phyloP scores from a whole-genome alignment of 2,797 vertebrate species.

The Halcyon leucocephala region DNA sequence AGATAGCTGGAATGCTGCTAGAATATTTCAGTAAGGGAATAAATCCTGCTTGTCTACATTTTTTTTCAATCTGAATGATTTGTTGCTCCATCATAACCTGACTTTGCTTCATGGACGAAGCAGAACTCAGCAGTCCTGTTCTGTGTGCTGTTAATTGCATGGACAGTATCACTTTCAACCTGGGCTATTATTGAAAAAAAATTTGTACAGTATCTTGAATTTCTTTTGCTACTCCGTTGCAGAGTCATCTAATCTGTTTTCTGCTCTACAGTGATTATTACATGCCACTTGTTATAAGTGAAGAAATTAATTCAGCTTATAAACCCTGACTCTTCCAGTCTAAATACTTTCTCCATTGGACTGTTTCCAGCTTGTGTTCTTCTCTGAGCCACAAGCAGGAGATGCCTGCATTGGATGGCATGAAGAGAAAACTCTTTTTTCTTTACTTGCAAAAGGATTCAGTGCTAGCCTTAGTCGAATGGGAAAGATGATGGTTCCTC shows the following conservation, averaged over 20 bases:
- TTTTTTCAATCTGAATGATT: not conserved
- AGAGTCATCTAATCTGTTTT: not conserved
- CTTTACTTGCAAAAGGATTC: not conserved
- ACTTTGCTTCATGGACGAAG: not conserved
- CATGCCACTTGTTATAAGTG: not conserved
- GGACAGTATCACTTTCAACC: not conserved
- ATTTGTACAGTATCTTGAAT: not conserved
- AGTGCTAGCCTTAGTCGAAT: not conserved
- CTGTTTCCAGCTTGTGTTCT: not conserved
- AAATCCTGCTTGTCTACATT: not conserved
- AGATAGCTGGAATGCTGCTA: not conserved
- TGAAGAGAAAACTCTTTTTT: not conserved
- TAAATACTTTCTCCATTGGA: not conserved
- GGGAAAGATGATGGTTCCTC: not conserved
- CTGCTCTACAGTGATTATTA: not conserved
- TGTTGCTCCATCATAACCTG: not conserved
- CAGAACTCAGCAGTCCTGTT: not conserved
- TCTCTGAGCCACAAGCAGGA: rapidly evolving
- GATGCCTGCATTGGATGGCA: not conserved
- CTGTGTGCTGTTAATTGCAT: not conserved
- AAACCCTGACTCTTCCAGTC: not conserved
- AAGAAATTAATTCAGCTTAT: not conserved
- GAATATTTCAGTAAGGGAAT: not conserved
- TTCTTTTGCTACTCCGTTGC: not conserved
- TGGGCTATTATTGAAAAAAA: not conserved